Base-by-base conservation (phyloP, 2,888 invertebrate species). In the Dryomyza anilis region DNA sequence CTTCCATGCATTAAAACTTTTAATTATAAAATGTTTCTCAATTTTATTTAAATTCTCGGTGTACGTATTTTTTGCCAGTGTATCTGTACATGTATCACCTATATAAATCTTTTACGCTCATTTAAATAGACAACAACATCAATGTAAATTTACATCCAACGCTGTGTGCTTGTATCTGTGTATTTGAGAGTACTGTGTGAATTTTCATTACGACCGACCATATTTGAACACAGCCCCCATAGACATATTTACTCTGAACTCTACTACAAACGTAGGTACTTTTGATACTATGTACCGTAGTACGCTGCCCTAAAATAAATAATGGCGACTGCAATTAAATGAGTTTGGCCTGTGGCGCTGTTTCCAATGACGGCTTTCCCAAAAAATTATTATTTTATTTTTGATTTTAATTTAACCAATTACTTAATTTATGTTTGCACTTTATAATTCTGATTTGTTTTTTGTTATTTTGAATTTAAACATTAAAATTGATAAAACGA, bases 111-210 rank as follows among this genome's bases (percentile, higher is more conserved):
- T 53, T 7, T 53, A 30, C 12, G 53, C 33, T 53, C 30, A 30
- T 53, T 53, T 53, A 53, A 53, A 53, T 53, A 30, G 8, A 53
- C 33, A 33, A 53, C 3, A 16, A 30, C 2, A 30, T 33, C 16
- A 4, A 21, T 23, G 46, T 5, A 21, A 21, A 21, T 21, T 14
- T 19, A 21, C 23, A 12, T 19, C 6, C 5, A 21, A 12, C 23
- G 12, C 19, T 2, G 23, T 12, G 23, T 45, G 10, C 21, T 7
- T 48, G 23, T 77, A 23, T 21, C 8, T 52, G 19, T 39, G 23
- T 36, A 25, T 45, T 53, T 43, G 14, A 8, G 12, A 8, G 12
- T 21, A 12, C 8, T 25, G 25, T 48, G 1, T n/a, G 46, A 19
- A 19, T 8, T 23, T 25, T 4, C 7, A 12, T 19, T 48, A 48